Evolutionary conservation across 2,113 vertebrate genomes (phyloP).

Genomic region (Pipra filicauda): DNA sequence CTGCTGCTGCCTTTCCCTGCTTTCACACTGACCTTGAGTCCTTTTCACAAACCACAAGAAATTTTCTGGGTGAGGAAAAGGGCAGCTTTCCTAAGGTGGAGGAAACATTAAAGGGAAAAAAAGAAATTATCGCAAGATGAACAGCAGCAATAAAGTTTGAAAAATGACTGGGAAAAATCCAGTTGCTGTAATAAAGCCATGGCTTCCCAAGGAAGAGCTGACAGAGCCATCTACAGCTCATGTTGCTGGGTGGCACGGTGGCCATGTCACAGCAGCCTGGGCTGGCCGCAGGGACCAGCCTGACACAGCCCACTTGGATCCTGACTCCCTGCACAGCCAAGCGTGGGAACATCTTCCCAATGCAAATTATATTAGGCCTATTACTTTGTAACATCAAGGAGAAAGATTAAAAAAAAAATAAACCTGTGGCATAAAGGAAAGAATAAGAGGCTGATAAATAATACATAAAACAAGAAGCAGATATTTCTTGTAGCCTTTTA

Average conservation of each 20-base stretch:
- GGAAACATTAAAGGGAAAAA: neutral
- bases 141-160: neutral
- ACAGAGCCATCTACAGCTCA: neutral
- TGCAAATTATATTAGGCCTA: neutral
- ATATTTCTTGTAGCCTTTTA: neutral
- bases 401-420: neutral
- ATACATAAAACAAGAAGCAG: constrained; percentile 1
- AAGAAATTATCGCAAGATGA: neutral
- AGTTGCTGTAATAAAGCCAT: neutral
- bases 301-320: neutral
- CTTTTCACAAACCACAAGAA: neutral
- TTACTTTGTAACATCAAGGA: neutral
- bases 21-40: neutral
- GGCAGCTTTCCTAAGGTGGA: neutral
- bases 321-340: neutral
- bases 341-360: neutral
- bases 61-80: neutral
- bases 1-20: neutral
- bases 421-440: neutral
- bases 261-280: neutral
- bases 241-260: accelerated
- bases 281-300: neutral
- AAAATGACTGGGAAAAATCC: neutral
- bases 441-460: constrained; percentile 16
- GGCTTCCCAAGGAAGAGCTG: neutral